phyloP scores from a whole-genome alignment of 2,797 vertebrate species.

The Anniella stebbinsi region DNA sequence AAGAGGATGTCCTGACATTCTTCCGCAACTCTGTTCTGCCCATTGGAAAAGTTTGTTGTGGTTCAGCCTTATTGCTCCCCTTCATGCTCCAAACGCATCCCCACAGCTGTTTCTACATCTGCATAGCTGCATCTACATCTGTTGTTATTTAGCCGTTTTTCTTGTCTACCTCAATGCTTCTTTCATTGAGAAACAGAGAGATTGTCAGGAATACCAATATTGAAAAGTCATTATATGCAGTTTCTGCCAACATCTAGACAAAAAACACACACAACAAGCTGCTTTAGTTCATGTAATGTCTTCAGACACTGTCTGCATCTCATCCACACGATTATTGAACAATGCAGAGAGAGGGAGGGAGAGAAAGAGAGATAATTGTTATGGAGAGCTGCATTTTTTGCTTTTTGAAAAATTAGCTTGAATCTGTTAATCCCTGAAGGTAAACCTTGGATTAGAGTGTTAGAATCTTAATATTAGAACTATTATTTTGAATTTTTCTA shows the following conservation, averaged over 20 bases:
- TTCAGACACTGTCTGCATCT: neutral
- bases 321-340: neutral
- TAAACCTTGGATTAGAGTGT: neutral
- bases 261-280: neutral
- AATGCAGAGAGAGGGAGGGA: neutral
- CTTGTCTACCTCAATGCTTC: conserved; percentile 11
- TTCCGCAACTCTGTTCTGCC: neutral
- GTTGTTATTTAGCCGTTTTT: neutral
- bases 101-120: neutral
- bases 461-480: neutral
- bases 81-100: neutral
- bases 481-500: neutral
- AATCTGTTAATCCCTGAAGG: neutral
- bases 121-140: too few species aligned
- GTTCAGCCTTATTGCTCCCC: conserved; percentile 15
- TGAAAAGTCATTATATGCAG: neutral
- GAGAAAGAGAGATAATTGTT: too few species aligned
- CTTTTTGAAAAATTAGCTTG: neutral
- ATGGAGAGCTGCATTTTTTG: neutral
- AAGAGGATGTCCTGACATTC: neutral
- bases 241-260: neutral
- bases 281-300: neutral
- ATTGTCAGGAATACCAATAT: neutral
- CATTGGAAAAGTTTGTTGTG: neutral
- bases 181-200: neutral